phyloP scores from a whole-genome alignment of 1,140 invertebrate genomes.

The Penaeus vannamei region DNA sequence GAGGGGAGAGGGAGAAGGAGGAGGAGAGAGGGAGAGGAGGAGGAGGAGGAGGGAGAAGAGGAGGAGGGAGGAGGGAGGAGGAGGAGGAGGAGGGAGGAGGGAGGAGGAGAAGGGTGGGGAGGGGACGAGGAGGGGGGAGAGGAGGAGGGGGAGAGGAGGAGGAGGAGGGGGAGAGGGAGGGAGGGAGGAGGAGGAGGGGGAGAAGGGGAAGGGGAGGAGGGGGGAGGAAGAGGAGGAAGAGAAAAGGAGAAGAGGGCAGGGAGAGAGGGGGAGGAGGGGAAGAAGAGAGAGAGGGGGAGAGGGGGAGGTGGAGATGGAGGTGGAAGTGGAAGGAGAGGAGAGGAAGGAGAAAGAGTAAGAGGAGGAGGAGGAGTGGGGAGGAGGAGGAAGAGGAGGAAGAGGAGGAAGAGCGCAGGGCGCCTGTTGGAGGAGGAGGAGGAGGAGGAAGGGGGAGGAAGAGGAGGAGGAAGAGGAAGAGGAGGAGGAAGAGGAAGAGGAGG shows the following conservation, averaged over 20 bases:
- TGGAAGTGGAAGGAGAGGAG: not conserved
- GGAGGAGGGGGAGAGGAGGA: not conserved
- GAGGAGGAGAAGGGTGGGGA: not conserved
- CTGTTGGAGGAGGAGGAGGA: no score
- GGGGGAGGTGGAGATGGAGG: no score
- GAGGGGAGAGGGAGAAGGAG: not conserved
- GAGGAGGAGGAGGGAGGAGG: no score
- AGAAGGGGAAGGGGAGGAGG: slow-evolving; percentile 9
- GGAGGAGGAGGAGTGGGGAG: slow-evolving; percentile 3
- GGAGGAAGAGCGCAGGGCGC: no score
- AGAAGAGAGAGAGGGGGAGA: not conserved
- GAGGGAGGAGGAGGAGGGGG: not conserved
- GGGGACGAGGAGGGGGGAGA: not conserved
- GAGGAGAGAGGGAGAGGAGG: not conserved
- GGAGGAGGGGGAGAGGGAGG: no score
- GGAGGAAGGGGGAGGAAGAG: not conserved
- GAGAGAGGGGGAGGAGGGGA: not conserved
- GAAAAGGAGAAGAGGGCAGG: not conserved
- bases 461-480: no score
- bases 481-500: no score
- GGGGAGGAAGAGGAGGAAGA: no score
- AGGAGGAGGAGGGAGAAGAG: not conserved
- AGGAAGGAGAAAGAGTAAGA: no score
- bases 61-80: not conserved
- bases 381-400: not conserved